Percentiles rank a stretch among this genome's conserved stretches.
Conservation (phyloP, 2,797 vertebrate species). For the Urophycis tenuis region DNA sequence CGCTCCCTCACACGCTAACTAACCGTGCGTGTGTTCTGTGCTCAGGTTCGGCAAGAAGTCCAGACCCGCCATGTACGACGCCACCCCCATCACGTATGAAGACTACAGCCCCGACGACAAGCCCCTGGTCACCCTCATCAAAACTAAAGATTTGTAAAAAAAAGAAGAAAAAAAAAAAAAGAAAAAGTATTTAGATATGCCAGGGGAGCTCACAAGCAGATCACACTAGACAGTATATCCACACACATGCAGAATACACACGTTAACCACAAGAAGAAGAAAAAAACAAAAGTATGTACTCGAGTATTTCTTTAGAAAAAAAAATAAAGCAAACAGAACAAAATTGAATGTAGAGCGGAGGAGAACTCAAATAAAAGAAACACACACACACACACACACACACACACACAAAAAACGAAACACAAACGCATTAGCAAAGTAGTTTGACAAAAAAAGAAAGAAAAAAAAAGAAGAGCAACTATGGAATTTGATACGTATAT, state of each 20-base stretch:
- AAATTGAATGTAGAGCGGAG: conserved; percentile 51
- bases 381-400: no score
- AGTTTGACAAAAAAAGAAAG: conserved; percentile 48
- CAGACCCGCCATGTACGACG: conserved; percentile 95
- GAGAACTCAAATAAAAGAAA: conserved; percentile 19
- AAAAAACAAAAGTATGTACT: conserved; percentile 36
- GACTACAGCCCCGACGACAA: conserved; percentile 98
- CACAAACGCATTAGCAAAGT: conserved; percentile 27
- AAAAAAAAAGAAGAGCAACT: conserved; percentile 46
- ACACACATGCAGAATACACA: conserved; percentile 19
- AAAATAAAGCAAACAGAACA: conserved; percentile 42
- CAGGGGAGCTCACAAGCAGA: conserved; percentile 29
- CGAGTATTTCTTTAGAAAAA: conserved; percentile 81
- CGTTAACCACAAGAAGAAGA: conserved; percentile 15
- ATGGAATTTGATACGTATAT: conserved; percentile 67
- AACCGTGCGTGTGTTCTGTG: conserved; percentile 27
- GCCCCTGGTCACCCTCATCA: conserved; percentile 96
- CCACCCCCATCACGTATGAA: conserved; percentile 93
- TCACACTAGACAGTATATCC: conserved; percentile 22
- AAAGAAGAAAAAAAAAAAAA: conserved; percentile 44
- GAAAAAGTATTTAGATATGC: no score
- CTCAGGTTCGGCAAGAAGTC: conserved; percentile 97
- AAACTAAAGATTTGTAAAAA: conserved; percentile 99
- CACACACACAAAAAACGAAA: no score
- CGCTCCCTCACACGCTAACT: neutral